These are phyloP conservation scores for Cryptocephalus primarius DNA, from an alignment of 2,888 invertebrate genomes.

Conservation along the genomic window DNA sequence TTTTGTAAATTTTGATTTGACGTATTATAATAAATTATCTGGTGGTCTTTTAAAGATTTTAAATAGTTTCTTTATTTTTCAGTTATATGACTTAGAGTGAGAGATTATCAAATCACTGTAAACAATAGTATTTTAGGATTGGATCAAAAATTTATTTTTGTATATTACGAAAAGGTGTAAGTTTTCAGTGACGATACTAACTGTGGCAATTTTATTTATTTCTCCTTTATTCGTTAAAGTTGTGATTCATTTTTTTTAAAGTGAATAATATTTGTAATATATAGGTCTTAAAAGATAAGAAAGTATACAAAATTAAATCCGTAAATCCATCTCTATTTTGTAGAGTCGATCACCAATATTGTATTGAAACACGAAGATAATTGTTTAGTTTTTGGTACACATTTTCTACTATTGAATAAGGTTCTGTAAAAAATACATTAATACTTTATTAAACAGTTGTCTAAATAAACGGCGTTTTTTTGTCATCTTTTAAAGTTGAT, in stretches of 20 bases:
- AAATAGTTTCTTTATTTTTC: too few relatives aligned
- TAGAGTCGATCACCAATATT: conserved; percentile 6
- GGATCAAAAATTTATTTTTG: conserved; percentile 13
- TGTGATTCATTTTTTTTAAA: background rate
- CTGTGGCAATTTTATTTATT: conserved; percentile 4
- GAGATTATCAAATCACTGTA: conserved; percentile 8
- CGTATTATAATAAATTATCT: too few relatives aligned
- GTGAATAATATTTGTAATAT: too few relatives aligned
- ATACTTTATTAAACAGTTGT: conserved; percentile 24
- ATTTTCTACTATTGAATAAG: conserved; percentile 20
- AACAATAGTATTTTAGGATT: conserved; percentile 6
- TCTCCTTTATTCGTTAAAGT: background rate
- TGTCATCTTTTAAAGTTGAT: too few relatives aligned
- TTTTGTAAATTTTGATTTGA: too few relatives aligned
- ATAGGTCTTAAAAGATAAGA: too few relatives aligned
- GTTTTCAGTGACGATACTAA: conserved; percentile 2
- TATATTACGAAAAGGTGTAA: conserved; percentile 8
- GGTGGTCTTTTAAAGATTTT: too few relatives aligned
- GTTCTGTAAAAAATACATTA: conserved; percentile 15
- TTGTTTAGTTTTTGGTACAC: conserved; percentile 21
- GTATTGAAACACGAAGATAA: conserved; percentile 10
- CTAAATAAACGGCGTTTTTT: conserved; percentile 8
- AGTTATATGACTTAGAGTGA: conserved; percentile 2
- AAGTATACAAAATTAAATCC: too few relatives aligned
- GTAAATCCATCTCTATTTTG: too few relatives aligned